phyloP scores from a whole-genome alignment of 2,797 vertebrate species.

The Rhinichthys osculus region DNA sequence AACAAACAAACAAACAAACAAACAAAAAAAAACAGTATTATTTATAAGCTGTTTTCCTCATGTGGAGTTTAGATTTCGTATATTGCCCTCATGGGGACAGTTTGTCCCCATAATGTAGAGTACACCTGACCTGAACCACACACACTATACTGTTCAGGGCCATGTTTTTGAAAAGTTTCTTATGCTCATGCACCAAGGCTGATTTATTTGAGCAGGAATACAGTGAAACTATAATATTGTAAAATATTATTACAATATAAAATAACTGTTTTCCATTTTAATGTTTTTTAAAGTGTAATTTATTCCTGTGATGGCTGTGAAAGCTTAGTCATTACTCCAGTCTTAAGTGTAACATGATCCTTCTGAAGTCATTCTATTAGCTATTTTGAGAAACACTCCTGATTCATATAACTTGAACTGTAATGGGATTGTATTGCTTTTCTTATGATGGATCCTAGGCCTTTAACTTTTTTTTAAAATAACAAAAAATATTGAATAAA shows the following conservation, averaged over 20 bases:
- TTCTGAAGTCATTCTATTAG: not conserved
- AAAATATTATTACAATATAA: not conserved
- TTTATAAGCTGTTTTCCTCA: not conserved
- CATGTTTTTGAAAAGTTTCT: not conserved
- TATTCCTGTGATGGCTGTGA: not conserved
- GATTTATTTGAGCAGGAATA: not conserved
- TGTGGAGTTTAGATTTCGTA: not conserved
- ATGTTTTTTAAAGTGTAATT: not conserved
- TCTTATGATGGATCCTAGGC: not conserved
- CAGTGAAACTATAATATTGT: not conserved
- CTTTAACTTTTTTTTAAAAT: too few species aligned
- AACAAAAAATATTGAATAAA: too few species aligned
- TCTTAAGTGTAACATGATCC: not conserved
- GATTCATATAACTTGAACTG: not conserved
- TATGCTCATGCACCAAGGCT: not conserved
- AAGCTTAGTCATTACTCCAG: not conserved
- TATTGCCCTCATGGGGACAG: not conserved
- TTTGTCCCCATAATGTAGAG: too few species aligned
- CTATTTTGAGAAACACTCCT: not conserved
- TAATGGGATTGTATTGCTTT: not conserved
- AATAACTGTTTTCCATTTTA: not conserved
- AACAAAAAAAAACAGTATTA: not conserved
- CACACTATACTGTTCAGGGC: too few species aligned
- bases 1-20: too few species aligned
- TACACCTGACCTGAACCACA: too few species aligned